Evolutionary conservation across 2,888 invertebrate species (phyloP), one percentile per base, ranked within the genome.

Genomic region (Mesochorus sp.): DNA sequence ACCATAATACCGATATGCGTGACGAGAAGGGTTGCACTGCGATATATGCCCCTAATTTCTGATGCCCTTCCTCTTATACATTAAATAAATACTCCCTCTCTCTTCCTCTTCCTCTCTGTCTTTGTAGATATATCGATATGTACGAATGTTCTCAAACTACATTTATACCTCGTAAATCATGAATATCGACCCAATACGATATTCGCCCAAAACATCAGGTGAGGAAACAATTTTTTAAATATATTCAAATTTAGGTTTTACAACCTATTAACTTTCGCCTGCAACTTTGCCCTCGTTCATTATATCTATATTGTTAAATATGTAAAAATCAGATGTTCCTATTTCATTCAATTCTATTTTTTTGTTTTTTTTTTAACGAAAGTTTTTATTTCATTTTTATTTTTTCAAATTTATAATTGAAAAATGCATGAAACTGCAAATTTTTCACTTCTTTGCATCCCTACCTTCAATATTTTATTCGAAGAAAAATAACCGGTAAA

Each of bases 101-200:
- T n/a, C n/a, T n/a, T n/a, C n/a, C n/a, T n/a, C n/a, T n/a, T 42
- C 14, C 42, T n/a, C 47, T 8, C 19, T 37, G 8, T 37, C 37
- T n/a, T n/a, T 19, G 19, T 6, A 47, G 4, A 47, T 19, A 19
- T 47, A 47, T 19, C 17, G 17, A 1, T 8, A 47, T 17, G 14
- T 3, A 37, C 37, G n/a, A 10, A 37, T 47, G 6, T 17, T 47
- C 12, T 26, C 1, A 31, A n/a, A 17, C 55, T 31, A 31, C 10
- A 55, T 34, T 26, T 55, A 31, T 34, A 34, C 17, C 34, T 55
- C 34, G 34, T 55, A 34, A 55, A 34, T 53, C 14, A 12, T 12
- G 28, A 53, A 28, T 55, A 55, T 14, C 19, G 10, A 1, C 5
- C 1, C 17, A 19, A 10, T 34, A 55, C 17, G 10, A 19, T 12